phyloP scores from a whole-genome alignment of 2,797 vertebrate genomes.

The Peromyscus attwateri region DNA sequence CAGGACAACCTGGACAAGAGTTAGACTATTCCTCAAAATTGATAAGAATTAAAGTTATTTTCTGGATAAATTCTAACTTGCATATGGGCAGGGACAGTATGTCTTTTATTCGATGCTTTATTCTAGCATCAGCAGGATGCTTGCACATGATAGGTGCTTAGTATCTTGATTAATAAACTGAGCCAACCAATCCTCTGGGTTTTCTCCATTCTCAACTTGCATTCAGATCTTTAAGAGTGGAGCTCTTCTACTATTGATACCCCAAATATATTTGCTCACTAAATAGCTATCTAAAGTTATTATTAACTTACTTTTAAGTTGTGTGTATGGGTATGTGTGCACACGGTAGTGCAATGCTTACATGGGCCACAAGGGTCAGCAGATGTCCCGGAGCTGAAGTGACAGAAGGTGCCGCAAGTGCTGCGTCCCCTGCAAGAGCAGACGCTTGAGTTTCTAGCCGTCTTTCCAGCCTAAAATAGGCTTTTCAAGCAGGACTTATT shows the following conservation, averaged over 20 bases:
- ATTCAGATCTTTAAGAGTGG: neutral
- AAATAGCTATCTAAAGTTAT: no score
- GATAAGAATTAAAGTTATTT: neutral
- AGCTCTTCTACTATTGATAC: neutral
- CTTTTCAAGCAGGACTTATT: neutral
- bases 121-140: neutral
- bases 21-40: neutral
- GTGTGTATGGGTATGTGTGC: neutral
- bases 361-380: neutral
- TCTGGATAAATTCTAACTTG: neutral
- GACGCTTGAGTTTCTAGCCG: neutral
- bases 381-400: neutral
- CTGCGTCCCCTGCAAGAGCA: neutral
- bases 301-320: no score
- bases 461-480: neutral
- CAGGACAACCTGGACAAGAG: neutral
- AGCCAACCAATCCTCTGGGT: neutral
- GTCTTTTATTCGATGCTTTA: neutral
- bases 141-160: neutral
- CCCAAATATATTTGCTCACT: neutral
- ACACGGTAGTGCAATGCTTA: no score
- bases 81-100: neutral
- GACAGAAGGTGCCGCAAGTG: neutral
- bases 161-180: neutral
- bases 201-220: slow-evolving; percentile 8